phyloP scores from a whole-genome alignment of 2,797 vertebrate genomes.

The Poliocrania exsul region DNA sequence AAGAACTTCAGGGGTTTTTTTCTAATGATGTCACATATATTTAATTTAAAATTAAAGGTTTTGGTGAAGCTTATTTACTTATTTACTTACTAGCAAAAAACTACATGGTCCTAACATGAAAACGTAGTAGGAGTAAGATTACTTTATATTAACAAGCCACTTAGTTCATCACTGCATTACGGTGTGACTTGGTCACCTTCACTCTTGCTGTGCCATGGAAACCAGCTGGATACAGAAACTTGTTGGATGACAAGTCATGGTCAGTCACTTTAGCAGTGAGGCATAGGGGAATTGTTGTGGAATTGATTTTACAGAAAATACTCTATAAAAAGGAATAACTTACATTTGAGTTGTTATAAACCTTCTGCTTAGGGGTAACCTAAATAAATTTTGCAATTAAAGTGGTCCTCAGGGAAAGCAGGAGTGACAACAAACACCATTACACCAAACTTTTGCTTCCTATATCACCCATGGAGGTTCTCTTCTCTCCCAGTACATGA shows the following conservation, averaged over 20 bases:
- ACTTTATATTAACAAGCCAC: neutral
- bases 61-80: neutral
- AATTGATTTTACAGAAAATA: neutral
- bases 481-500: neutral
- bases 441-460: neutral
- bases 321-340: neutral
- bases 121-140: neutral
- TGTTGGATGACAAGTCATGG: neutral
- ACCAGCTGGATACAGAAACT: neutral
- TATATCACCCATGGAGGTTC: accelerated
- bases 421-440: neutral
- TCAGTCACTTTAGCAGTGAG: neutral
- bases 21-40: neutral
- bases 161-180: neutral
- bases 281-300: neutral
- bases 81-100: neutral
- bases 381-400: neutral
- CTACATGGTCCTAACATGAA: neutral
- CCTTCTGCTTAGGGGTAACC: neutral
- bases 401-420: neutral
- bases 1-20: neutral
- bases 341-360: neutral
- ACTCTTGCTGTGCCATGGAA: neutral
- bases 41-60: neutral
- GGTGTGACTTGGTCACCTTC: neutral